These are phyloP conservation scores for Nemapogon koenigi DNA, from an alignment of 2,888 invertebrate genomes.

Conservation along the genomic window DNA sequence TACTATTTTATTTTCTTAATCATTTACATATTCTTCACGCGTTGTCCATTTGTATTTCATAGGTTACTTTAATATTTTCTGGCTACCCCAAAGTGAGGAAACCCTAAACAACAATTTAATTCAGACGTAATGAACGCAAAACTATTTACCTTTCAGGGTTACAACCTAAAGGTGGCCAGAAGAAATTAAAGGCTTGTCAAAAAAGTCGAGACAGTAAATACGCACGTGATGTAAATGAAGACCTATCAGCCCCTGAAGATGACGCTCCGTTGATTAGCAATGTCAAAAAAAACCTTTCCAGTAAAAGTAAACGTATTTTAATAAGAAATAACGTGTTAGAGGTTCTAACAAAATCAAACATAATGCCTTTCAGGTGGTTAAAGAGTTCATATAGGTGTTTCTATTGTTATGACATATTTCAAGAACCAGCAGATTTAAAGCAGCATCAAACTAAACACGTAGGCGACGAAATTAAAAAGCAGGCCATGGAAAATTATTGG, in stretches of 20 bases:
- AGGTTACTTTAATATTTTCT: too few relatives aligned
- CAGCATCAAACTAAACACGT: constrained; percentile 34
- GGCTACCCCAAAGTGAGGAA: constrained; percentile 29
- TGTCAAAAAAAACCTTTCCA: constrained; percentile 17
- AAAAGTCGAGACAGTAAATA: not conserved
- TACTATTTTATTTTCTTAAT: too few relatives aligned
- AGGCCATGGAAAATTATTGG: constrained; percentile 51
- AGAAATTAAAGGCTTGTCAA: constrained; percentile 11
- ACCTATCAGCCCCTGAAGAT: not conserved
- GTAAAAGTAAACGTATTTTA: constrained; percentile 38
- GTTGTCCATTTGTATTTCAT: too few relatives aligned
- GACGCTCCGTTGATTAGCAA: not conserved
- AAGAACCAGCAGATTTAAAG: constrained; percentile 42
- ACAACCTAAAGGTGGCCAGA: constrained; percentile 45
- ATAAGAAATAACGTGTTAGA: constrained; percentile 45
- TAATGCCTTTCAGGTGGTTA: constrained; percentile 54
- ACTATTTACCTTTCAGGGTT: constrained; percentile 40
- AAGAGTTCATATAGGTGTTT: constrained; percentile 54
- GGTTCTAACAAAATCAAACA: constrained; percentile 38
- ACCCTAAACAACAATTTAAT: constrained; percentile 12
- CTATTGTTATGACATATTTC: constrained; percentile 54
- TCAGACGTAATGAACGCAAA: constrained; percentile 16
- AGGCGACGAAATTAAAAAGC: constrained; percentile 33
- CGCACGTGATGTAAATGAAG: not conserved
- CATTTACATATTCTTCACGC: too few relatives aligned